These are phyloP conservation scores for Nansenia antarctica DNA, from an alignment of 2,113 vertebrate genomes.

Conservation along the genomic window DNA sequence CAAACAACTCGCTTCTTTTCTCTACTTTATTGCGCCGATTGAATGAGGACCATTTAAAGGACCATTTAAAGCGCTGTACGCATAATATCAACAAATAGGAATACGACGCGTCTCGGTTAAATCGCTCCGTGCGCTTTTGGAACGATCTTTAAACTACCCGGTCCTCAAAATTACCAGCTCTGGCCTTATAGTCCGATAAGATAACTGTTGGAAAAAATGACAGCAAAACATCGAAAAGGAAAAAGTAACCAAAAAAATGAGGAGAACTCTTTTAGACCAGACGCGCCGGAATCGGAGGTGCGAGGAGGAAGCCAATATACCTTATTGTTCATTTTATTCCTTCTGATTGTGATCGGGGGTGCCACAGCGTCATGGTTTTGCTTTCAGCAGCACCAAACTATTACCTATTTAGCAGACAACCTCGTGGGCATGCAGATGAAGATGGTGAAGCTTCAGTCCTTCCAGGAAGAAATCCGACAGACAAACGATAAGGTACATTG, in stretches of 20 bases:
- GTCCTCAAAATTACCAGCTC: conserved; percentile 17
- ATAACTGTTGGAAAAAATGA: conserved; percentile 71
- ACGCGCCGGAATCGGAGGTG: conserved; percentile 23
- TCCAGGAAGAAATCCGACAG: conserved; percentile 64
- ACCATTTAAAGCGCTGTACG: conserved; percentile 1
- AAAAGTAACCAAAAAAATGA: conserved; percentile 67
- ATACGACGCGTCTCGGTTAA: neutral
- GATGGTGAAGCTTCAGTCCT: conserved; percentile 64
- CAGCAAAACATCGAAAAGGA: conserved; percentile 73
- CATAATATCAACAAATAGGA: neutral
- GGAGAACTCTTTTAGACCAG: conserved; percentile 66
- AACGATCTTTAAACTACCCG: neutral
- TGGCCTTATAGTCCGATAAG: conserved; percentile 14
- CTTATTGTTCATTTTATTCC: conserved; percentile 44
- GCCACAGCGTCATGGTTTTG: conserved; percentile 60
- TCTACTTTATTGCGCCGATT: conserved; percentile 21
- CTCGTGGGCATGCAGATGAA: conserved; percentile 69
- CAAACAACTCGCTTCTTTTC: conserved; percentile 20
- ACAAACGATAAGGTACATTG: conserved; percentile 61
- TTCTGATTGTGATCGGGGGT: conserved; percentile 54
- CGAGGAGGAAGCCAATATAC: conserved; percentile 43
- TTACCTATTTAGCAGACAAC: conserved; percentile 64
- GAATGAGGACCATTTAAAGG: conserved; percentile 2
- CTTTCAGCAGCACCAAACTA: conserved; percentile 73
- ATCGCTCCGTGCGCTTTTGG: neutral